These are phyloP conservation scores for Euphonia xanthogaster DNA, from an alignment of 2,797 vertebrate species.

Conservation along the genomic window DNA sequence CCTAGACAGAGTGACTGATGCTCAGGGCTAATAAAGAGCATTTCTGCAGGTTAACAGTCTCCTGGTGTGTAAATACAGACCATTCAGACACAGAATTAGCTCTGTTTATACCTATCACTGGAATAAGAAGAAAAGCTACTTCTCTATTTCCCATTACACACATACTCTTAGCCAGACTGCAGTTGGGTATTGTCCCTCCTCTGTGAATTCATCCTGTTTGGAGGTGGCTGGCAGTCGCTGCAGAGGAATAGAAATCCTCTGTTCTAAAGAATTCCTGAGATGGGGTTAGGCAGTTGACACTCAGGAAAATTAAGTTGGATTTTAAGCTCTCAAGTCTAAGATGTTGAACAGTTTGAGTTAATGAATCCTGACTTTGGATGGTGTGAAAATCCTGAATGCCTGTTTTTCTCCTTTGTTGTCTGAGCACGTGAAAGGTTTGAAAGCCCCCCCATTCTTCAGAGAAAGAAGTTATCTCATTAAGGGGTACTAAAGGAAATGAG, in stretches of 20 bases:
- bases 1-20: neutral
- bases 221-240: neutral
- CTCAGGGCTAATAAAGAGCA: neutral
- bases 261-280: neutral
- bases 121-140: neutral
- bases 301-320: slow-evolving; percentile 37
- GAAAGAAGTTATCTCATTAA: neutral
- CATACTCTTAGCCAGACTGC: neutral
- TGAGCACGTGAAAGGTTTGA: neutral
- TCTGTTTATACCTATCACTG: neutral
- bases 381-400: neutral
- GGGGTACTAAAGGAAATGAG: neutral
- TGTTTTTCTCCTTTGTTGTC: neutral
- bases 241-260: neutral
- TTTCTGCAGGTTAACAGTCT: neutral
- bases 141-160: neutral
- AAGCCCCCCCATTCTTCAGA: neutral
- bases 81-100: neutral
- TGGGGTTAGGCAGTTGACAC: slow-evolving; percentile 4
- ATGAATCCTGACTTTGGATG: neutral
- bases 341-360: slow-evolving; percentile 1
- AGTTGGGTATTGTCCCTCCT: neutral
- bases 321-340: slow-evolving; percentile 33
- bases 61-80: neutral
- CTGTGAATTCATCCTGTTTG: neutral